Evolutionary conservation across 2,888 invertebrate species (phyloP), one percentile per base, ranked within the genome.

Genomic region (Bimastos eiseni): DNA sequence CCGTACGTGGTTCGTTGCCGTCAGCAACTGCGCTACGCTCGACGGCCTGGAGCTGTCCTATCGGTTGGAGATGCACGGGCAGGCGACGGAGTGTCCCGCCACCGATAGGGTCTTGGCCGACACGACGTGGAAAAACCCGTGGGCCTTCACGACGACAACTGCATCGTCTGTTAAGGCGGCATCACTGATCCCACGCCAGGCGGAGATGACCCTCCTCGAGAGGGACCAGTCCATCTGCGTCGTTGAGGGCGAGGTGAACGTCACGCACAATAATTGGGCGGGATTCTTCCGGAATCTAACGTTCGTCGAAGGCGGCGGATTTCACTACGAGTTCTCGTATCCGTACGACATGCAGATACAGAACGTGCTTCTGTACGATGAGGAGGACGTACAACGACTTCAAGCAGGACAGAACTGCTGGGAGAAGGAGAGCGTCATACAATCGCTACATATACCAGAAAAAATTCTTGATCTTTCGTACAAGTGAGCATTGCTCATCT

Each of bases 321-420:
- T 92, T 41, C 83, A 84, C 41, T 92, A 91, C 91, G 55, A 89
- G 70, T 91, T 92, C 89, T 90, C 91, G 21, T 92, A 91, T 38
- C 92, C 92, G 19, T 91, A 89, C 44, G 90, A 90, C 24, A 90
- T 90, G 90, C 91, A 91, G 33, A 86, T 90, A 38, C 92, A 92
- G 90, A 92, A 92, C 88, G 91, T 92, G 34, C 92, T 92, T n/a
- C 86, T 92, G 34, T 92, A 92, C 89, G 91, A 89, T n/a, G 91
- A 91, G 17, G 91, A 92, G 17, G 92, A 92, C 88, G 86, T 92
- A 33, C 89, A 17, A 17, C 90, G 91, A 41, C 88, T 92, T 17
- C 86, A 89, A 36, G 88, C 91, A 34, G 91, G 91, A 41, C 90
- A 91, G 86, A 88, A 88, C 33, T 92, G 92, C 86, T 92, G 91